Percentiles rank a stretch among this genome's conserved stretches.
phyloP scores from a whole-genome alignment of 2,113 vertebrate genomes.

The Nicator chloris region DNA sequence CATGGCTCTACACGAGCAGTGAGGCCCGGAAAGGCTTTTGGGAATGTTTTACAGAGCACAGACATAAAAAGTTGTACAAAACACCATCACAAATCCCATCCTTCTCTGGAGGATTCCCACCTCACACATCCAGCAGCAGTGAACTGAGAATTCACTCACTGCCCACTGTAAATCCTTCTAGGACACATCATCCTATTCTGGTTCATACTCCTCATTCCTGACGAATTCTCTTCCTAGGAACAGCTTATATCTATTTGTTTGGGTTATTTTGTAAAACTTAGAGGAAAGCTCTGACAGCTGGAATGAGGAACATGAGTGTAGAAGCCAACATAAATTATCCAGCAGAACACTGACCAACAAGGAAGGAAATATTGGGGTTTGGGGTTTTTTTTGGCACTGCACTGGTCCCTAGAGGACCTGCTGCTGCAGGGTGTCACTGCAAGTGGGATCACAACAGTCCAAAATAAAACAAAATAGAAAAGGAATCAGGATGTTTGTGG shows the following conservation, averaged over 20 bases:
- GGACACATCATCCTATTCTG: background rate
- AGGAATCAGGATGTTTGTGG: background rate
- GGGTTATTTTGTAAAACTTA: background rate
- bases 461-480: background rate
- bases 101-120: background rate
- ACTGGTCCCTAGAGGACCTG: background rate
- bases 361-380: background rate
- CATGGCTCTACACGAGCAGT: fast-evolving
- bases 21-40: background rate
- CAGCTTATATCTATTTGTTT: background rate
- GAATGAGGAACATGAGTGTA: background rate
- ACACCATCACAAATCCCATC: background rate
- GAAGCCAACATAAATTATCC: background rate
- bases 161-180: background rate
- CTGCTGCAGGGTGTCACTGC: background rate
- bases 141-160: background rate
- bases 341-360: background rate
- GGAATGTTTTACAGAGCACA: background rate
- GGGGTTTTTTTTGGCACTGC: background rate
- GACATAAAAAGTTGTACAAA: background rate
- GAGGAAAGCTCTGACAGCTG: background rate
- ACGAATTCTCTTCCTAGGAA: background rate
- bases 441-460: background rate
- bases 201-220: background rate
- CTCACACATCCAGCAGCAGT: background rate